Base-by-base conservation (phyloP, 2,888 invertebrate species). In the Pseudanteris insignis region DNA sequence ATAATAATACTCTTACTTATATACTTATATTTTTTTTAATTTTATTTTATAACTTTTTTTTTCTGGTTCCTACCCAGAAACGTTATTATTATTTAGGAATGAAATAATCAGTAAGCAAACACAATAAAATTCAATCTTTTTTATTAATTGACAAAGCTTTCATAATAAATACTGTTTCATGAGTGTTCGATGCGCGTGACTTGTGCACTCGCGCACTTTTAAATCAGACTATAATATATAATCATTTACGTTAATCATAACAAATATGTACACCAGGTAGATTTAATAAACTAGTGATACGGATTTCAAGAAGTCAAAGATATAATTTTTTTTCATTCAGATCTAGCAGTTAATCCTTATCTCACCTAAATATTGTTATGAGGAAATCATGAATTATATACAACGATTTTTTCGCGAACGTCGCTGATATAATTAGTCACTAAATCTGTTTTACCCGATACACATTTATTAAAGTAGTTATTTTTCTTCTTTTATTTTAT, bases 141-240 rank as follows among this genome's bases (percentile, higher is more conserved):
- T 76, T 78, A 77, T 77, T 79, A 79, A 79, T 79, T 79, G 79
- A 79, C 79, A 78, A 79, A 79, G 79, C 78, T 76, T 77, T 77
- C 73, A 76, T 79, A 78, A 77, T 79, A 74, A 77, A 77, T 78
- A 76, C 70, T 71, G 68, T 74, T 73, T 70, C 73, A 70, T 71
- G 67, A 69, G 61, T 63, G 59, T 64, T 63, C 48, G 60, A 57
- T 53, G 26, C 55, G 57, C 51, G 43, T 51, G 44, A 46, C 48
- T 58, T 18, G 62, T 63, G 51, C 59, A 66, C 66, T 66, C 67
- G 60, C 67, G 61, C 62, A 47, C 58, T 26, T 50, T 44, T 41
- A 48, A 55, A 59, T 51, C 59, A 67, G 58, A 65, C 61, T 64
- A 58, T n/a, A n/a, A n/a, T 65, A 53, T 64, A 53, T 57, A 59